These are phyloP conservation scores for Dasysyrphus tricinctus DNA, from an alignment of 2,888 invertebrate species.

Conservation along the genomic window DNA sequence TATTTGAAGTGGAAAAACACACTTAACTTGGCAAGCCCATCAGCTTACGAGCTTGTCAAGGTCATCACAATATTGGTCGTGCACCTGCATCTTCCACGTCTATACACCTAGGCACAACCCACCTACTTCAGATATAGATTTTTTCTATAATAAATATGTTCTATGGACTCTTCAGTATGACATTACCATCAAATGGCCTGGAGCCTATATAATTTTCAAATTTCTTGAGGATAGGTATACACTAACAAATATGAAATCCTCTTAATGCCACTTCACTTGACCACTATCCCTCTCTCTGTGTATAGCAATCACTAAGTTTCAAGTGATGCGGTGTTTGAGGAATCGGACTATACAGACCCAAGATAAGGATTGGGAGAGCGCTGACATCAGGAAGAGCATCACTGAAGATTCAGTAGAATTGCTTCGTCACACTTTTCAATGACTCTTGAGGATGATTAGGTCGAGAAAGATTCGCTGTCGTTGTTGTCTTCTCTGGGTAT, in stretches of 20 bases:
- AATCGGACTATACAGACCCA: background rate
- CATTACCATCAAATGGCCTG: slow-evolving; percentile 50
- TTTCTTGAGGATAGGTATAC: slow-evolving; percentile 19
- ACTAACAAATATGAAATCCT: slow-evolving; percentile 62
- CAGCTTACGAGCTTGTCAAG: slow-evolving; percentile 52
- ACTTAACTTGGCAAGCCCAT: slow-evolving; percentile 11
- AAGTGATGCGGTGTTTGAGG: background rate
- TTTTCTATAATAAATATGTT: background rate
- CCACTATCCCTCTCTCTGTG: slow-evolving; percentile 33
- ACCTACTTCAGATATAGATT: slow-evolving; percentile 30
- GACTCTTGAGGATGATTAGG: slow-evolving; percentile 70
- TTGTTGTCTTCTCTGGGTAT: slow-evolving; percentile 12
- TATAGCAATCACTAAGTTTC: slow-evolving; percentile 3
- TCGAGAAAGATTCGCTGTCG: slow-evolving; percentile 52
- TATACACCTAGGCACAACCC: slow-evolving; percentile 9
- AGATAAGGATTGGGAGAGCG: background rate
- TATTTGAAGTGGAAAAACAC: slow-evolving; percentile 41
- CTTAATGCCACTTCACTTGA: slow-evolving; percentile 71
- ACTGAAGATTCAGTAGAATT: slow-evolving; percentile 24
- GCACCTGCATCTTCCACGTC: slow-evolving; percentile 45
- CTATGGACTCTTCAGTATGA: slow-evolving; percentile 56
- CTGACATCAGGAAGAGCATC: background rate
- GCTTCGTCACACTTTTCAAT: slow-evolving; percentile 75
- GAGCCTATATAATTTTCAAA: slow-evolving; percentile 46
- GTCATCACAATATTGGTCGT: slow-evolving; percentile 49